Percentiles rank a stretch among this genome's conserved stretches.
phyloP scores from a whole-genome alignment of 2,888 invertebrate species.

The Erebia palarica region DNA sequence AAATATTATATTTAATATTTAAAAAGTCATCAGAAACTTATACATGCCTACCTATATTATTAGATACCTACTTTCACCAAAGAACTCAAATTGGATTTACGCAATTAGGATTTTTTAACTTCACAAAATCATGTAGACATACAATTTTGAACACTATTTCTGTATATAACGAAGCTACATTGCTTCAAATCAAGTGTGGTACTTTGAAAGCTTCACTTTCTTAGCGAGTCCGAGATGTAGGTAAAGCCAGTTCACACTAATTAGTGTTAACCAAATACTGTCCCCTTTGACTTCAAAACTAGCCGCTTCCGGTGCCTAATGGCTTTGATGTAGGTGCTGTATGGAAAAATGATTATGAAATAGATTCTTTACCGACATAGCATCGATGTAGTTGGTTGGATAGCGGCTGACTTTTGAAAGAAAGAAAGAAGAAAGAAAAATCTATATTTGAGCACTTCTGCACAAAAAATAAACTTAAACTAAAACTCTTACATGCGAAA shows the following conservation, averaged over 20 bases:
- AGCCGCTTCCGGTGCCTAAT: slow-evolving; percentile 57
- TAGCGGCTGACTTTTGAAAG: not conserved
- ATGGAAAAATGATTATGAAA: slow-evolving; percentile 29
- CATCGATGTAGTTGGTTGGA: not conserved
- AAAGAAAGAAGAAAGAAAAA: no score
- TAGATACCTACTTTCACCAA: slow-evolving; percentile 57
- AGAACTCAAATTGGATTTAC: slow-evolving; percentile 55
- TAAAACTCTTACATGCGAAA: no score
- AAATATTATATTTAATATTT: no score
- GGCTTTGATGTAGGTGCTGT: slow-evolving; percentile 31
- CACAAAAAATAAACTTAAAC: no score
- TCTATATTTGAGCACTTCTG: no score
- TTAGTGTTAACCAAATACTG: slow-evolving; percentile 81
- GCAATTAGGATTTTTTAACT: slow-evolving; percentile 42
- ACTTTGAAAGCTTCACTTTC: slow-evolving; percentile 56
- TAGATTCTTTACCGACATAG: slow-evolving; percentile 8
- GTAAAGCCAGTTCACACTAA: slow-evolving; percentile 71
- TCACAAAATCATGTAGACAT: slow-evolving; percentile 30
- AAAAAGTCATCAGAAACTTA: no score
- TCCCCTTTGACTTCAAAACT: slow-evolving; percentile 64
- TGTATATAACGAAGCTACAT: slow-evolving; percentile 39
- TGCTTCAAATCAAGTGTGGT: slow-evolving; percentile 31
- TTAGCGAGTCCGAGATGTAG: slow-evolving; percentile 55
- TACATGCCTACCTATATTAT: no score
- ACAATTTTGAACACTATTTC: slow-evolving; percentile 43